These are phyloP conservation scores for Lamellibrachia satsuma DNA, from an alignment of 2,888 invertebrate genomes.

Conservation along the genomic window DNA sequence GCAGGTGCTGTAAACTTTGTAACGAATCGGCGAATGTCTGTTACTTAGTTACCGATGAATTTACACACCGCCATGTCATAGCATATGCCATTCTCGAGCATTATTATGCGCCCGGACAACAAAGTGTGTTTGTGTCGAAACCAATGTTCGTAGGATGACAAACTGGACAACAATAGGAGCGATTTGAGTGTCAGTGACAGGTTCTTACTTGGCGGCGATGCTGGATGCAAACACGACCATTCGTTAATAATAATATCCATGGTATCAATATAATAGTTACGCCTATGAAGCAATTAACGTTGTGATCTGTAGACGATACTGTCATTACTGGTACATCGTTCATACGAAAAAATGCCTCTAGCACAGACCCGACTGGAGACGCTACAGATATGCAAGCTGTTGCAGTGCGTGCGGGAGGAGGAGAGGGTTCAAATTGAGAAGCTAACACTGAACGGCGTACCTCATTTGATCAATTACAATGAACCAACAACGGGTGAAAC, in stretches of 20 bases:
- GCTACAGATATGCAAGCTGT: conserved; percentile 64
- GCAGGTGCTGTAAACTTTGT: conserved; percentile 6
- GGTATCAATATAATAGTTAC: background rate
- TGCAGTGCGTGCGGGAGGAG: conserved; percentile 64
- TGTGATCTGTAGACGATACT: background rate
- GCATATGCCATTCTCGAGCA: background rate
- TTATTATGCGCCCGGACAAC: background rate
- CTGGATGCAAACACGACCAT: background rate
- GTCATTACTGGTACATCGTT: background rate
- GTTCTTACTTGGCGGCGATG: background rate
- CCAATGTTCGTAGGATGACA: background rate
- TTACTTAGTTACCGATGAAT: conserved; percentile 17
- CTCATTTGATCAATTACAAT: conserved; percentile 65
- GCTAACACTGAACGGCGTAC: conserved; percentile 61
- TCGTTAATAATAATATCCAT: background rate
- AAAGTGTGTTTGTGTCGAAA: background rate
- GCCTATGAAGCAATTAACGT: background rate
- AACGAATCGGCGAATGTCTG: background rate
- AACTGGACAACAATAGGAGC: background rate
- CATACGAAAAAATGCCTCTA: conserved; percentile 56
- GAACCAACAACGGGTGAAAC: conserved; percentile 58
- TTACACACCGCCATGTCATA: conserved; percentile 4
- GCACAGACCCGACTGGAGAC: conserved; percentile 62
- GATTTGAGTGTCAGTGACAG: background rate
- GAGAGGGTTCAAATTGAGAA: conserved; percentile 62